Conservation (phyloP, 2,888 invertebrate genomes). For the Syrphus vitripennis region DNA sequence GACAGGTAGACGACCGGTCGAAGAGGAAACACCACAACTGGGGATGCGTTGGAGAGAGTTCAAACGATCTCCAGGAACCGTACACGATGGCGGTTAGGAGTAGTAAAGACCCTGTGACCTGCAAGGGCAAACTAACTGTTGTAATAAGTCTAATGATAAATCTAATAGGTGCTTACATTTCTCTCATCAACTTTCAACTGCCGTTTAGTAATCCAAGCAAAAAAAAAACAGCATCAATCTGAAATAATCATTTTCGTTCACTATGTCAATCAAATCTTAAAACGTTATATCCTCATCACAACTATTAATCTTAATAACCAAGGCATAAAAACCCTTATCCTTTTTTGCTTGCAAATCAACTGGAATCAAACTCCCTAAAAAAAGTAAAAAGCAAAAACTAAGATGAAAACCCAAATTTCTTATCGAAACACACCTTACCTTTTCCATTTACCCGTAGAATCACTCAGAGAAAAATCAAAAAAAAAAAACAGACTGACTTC, state of each 20-base stretch:
- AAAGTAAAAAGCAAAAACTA: neutral
- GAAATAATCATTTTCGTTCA: neutral
- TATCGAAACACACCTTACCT: slow-evolving; percentile 1
- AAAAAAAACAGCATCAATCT: neutral
- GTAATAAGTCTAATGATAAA: too few relatives aligned
- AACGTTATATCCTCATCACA: neutral
- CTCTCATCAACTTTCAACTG: neutral
- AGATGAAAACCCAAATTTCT: neutral
- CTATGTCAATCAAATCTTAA: neutral
- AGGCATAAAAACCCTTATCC: neutral
- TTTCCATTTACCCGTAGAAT: neutral
- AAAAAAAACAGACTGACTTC: neutral
- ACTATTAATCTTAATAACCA: slow-evolving; percentile 19
- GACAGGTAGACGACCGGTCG: too few relatives aligned
- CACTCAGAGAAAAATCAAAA: neutral
- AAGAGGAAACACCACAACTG: too few relatives aligned
- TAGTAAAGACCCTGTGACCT: too few relatives aligned
- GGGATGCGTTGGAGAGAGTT: too few relatives aligned
- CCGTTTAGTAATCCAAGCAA: neutral
- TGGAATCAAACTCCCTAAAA: neutral
- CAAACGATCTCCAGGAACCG: too few relatives aligned
- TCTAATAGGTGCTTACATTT: too few relatives aligned
- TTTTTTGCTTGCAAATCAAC: neutral
- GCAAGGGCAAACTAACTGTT: too few relatives aligned
- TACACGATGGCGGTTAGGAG: too few relatives aligned